Conservation (phyloP, 2,888 invertebrate genomes). For the Chymomyza caudatula region DNA sequence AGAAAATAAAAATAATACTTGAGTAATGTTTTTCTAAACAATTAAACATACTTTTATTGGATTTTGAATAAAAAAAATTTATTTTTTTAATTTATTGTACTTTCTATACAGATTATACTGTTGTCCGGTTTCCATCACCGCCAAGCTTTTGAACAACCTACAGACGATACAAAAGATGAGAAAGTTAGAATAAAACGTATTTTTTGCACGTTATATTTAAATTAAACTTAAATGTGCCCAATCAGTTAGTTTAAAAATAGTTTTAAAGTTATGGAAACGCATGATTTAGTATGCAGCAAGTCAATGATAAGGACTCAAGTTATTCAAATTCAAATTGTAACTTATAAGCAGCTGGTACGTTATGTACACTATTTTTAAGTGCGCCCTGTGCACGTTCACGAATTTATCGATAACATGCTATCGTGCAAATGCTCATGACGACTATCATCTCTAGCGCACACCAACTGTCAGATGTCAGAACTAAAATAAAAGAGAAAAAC, state of each 20-base stretch:
- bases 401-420: conserved; percentile 9
- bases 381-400: neutral
- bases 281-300: neutral
- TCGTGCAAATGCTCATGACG: neutral
- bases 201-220: neutral
- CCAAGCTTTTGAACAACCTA: conserved; percentile 89
- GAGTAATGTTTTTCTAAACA: conserved; percentile 52
- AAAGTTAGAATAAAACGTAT: neutral
- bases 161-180: conserved; percentile 73
- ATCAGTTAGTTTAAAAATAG: neutral
- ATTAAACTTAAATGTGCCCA: neutral
- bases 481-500: conserved; percentile 42
- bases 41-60: conserved; percentile 29
- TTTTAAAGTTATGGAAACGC: too few species aligned
- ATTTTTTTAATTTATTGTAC: conserved; percentile 34
- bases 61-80: conserved; percentile 57
- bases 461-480: conserved; percentile 46
- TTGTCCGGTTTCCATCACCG: conserved; percentile 89
- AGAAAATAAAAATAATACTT: neutral
- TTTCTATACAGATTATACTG: conserved; percentile 81
- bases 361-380: conserved; percentile 1
- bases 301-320: neutral
- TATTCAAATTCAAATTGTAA: neutral
- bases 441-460: conserved; percentile 28
- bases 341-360: neutral